These are phyloP conservation scores for Sphaeramia orbicularis DNA, from an alignment of 2,797 vertebrate species.

Conservation along the genomic window DNA sequence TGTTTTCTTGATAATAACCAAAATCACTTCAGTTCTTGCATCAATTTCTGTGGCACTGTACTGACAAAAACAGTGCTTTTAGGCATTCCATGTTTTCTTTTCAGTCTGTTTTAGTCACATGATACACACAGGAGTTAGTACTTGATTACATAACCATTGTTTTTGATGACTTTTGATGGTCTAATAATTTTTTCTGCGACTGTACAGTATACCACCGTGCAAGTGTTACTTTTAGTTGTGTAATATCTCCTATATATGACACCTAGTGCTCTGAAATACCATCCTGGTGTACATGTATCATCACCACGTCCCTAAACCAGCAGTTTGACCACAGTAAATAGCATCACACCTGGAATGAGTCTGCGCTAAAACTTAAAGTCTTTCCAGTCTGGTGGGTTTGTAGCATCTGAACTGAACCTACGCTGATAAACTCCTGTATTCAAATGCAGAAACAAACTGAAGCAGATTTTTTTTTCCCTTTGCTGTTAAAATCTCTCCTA, in stretches of 20 bases:
- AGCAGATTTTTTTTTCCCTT: constrained; percentile 32
- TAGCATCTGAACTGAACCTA: constrained; percentile 23
- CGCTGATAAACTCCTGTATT: constrained; percentile 24
- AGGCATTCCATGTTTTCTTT: too few relatives aligned
- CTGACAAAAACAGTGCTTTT: too few relatives aligned
- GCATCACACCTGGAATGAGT: not conserved
- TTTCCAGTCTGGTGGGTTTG: constrained; percentile 30
- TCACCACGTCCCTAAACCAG: not conserved
- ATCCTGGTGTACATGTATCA: too few relatives aligned
- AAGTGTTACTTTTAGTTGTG: not conserved
- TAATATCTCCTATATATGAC: not conserved
- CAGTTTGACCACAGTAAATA: constrained; percentile 1
- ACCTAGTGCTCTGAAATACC: not conserved
- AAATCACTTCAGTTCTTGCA: too few relatives aligned
- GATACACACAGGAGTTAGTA: too few relatives aligned
- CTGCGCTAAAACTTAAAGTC: constrained; percentile 5
- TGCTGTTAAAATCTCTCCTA: constrained; percentile 38
- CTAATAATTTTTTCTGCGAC: too few relatives aligned
- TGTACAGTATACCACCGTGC: too few relatives aligned
- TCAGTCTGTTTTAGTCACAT: too few relatives aligned
- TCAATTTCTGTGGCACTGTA: too few relatives aligned
- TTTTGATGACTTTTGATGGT: too few relatives aligned
- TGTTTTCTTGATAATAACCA: too few relatives aligned
- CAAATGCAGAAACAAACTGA: constrained; percentile 40
- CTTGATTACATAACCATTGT: too few relatives aligned